Evolutionary conservation across 1,140 invertebrate species (phyloP), one percentile per base, ranked within the genome.

Genomic region (Plectrocnemia conspersa): DNA sequence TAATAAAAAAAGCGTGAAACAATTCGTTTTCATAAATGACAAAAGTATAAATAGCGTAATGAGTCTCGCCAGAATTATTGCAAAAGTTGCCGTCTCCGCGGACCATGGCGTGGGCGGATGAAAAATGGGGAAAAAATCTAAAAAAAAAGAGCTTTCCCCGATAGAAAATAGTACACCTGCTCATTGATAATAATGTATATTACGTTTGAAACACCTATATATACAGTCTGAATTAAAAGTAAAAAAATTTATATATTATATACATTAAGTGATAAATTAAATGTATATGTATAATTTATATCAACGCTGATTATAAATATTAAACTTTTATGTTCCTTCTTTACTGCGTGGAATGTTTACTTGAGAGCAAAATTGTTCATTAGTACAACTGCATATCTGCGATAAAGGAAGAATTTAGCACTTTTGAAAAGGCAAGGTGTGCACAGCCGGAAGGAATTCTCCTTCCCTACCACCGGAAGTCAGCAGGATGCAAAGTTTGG

Each of bases 131-230:
- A 52, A 45, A 54, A 53, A 42, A 11, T 23, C 11, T n/a, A 1
- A 3, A 13, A 21, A 23, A n/a, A 13, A 29, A 53, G 44, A 53
- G 22, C 44, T 53, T 53, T 53, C 36, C n/a, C n/a, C 50, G 44
- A 53, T 53, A 33, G 50, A 53, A 53, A 53, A 18, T 42, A 16
- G 18, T 19, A 54, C 52, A 54, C 52, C 52, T 54, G 52, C 40
- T 45, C 41, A 50, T 50, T 50, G 47, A 38, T 38, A 50, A 50
- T n/a, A n/a, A n/a, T n/a, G n/a, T n/a, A n/a, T n/a, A n/a, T n/a
- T n/a, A n/a, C n/a, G n/a, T n/a, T n/a, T n/a, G n/a, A n/a, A n/a
- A n/a, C n/a, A n/a, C n/a, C n/a, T n/a, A n/a, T n/a, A n/a, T n/a
- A n/a, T n/a, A n/a, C n/a, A n/a, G n/a, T n/a, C n/a, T n/a, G n/a